These are phyloP conservation scores for Hecatera dysodea DNA, from an alignment of 2,888 invertebrate genomes.

Conservation along the genomic window DNA sequence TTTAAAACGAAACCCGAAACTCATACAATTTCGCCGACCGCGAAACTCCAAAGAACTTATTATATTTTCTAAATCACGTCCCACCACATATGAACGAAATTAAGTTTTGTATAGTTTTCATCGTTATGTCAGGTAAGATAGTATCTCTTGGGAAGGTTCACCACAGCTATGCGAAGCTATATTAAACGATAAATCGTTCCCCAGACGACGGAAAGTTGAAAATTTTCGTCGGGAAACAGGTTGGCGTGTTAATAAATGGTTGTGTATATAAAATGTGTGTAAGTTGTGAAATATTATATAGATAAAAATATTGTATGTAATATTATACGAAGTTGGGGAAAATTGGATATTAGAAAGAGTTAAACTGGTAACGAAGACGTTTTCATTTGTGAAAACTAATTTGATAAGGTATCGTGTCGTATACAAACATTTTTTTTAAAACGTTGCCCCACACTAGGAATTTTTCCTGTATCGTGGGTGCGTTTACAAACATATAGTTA, in stretches of 20 bases:
- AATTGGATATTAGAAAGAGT: background rate
- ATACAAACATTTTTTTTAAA: too few species aligned
- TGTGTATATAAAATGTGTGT: conserved; percentile 61
- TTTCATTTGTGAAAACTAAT: background rate
- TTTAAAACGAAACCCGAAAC: conserved; percentile 17
- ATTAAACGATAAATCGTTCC: conserved; percentile 71
- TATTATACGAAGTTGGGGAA: background rate
- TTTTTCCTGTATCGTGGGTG: background rate
- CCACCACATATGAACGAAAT: conserved; percentile 57
- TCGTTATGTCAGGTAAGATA: conserved; percentile 56
- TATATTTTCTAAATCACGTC: conserved; percentile 54
- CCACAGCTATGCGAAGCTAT: conserved; percentile 62
- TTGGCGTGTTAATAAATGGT: conserved; percentile 65
- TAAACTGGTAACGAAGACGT: background rate
- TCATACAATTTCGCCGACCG: conserved; percentile 15
- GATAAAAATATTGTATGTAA: conserved; percentile 43
- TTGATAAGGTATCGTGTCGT: background rate
- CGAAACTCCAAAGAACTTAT: conserved; percentile 44
- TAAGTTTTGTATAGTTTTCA: conserved; percentile 58
- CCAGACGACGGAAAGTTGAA: conserved; percentile 66
- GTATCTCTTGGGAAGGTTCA: conserved; percentile 49
- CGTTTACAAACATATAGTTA: too few species aligned
- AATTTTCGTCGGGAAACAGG: conserved; percentile 65
- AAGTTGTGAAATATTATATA: conserved; percentile 58
- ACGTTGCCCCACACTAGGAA: too few species aligned